Conservation (phyloP, 2,888 invertebrate species). For the Drosophila sordidula region DNA sequence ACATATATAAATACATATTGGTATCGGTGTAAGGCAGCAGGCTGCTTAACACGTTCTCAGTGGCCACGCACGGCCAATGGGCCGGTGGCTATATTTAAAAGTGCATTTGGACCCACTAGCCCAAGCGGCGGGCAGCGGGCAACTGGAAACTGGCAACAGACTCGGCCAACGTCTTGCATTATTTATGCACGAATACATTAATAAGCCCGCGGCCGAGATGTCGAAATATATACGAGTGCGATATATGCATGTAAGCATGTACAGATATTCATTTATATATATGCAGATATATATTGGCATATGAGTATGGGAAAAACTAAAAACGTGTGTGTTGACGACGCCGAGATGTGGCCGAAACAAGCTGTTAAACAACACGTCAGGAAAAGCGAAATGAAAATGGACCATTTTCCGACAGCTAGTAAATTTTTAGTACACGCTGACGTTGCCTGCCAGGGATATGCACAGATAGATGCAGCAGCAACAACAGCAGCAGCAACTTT, state of each 20-base stretch:
- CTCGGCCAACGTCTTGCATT: constrained; percentile 36
- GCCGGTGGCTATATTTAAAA: constrained; percentile 57
- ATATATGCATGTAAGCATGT: not conserved
- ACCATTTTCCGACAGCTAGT: constrained; percentile 65
- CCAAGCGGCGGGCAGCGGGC: constrained; percentile 1
- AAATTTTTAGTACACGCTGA: constrained; percentile 50
- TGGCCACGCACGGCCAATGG: constrained; percentile 38
- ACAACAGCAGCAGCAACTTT: constrained; percentile 10
- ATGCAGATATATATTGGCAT: not conserved
- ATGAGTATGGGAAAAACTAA: constrained; percentile 18
- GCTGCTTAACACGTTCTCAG: constrained; percentile 38
- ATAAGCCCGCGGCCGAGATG: constrained; percentile 47
- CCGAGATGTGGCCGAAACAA: constrained; percentile 25
- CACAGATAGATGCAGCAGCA: constrained; percentile 15
- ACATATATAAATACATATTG: not conserved
- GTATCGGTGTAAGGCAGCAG: constrained; percentile 1
- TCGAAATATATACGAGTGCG: constrained; percentile 40
- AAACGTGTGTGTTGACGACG: constrained; percentile 20
- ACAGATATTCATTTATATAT: not conserved
- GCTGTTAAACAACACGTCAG: constrained; percentile 41
- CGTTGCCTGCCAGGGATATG: constrained; percentile 15
- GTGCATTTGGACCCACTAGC: constrained; percentile 48
- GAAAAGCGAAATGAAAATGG: constrained; percentile 56
- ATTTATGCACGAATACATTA: constrained; percentile 70
- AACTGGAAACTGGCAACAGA: constrained; percentile 13